Percentiles rank a stretch among this genome's conserved stretches.
Conservation (phyloP, 2,797 vertebrate species). For the Meda fulgida region DNA sequence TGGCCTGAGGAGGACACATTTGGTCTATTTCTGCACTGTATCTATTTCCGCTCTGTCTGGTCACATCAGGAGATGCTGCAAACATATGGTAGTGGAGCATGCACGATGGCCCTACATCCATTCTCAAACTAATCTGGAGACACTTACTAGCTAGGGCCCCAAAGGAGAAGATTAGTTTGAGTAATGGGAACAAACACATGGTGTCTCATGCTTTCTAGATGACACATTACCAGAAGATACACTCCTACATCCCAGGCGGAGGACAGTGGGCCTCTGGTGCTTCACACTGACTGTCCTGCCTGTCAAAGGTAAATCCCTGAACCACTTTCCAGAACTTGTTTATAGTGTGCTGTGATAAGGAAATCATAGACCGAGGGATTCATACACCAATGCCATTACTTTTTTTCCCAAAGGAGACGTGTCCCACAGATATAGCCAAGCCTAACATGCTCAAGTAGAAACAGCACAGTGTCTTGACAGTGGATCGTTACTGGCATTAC, state of each 20-base stretch:
- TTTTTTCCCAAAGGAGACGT: slow-evolving; percentile 39
- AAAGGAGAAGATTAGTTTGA: slow-evolving; percentile 18
- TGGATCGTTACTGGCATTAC: slow-evolving; percentile 50
- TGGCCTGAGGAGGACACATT: slow-evolving; percentile 21
- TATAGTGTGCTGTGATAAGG: slow-evolving; percentile 35
- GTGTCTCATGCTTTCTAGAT: slow-evolving; percentile 43
- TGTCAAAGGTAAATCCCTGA: slow-evolving; percentile 13
- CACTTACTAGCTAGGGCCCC: slow-evolving; percentile 40
- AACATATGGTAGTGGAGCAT: slow-evolving; percentile 45
- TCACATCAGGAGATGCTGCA: slow-evolving; percentile 3
- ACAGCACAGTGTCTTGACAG: slow-evolving; percentile 50
- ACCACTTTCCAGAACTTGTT: slow-evolving; percentile 12
- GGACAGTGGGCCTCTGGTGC: background rate
- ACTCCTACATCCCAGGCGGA: slow-evolving; percentile 20
- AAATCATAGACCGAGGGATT: slow-evolving; percentile 12
- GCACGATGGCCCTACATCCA: background rate
- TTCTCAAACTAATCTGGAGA: slow-evolving; percentile 38
- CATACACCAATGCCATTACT: slow-evolving; percentile 4
- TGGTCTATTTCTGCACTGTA: slow-evolving; percentile 20
- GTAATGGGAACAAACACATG: slow-evolving; percentile 17
- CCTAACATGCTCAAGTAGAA: slow-evolving; percentile 52
- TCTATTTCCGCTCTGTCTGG: slow-evolving; percentile 39
- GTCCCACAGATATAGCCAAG: slow-evolving; percentile 50
- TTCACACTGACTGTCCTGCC: background rate
- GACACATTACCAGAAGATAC: slow-evolving; percentile 40